phyloP scores from a whole-genome alignment of 2,113 vertebrate species.

The Tenebrosternarchus preto region DNA sequence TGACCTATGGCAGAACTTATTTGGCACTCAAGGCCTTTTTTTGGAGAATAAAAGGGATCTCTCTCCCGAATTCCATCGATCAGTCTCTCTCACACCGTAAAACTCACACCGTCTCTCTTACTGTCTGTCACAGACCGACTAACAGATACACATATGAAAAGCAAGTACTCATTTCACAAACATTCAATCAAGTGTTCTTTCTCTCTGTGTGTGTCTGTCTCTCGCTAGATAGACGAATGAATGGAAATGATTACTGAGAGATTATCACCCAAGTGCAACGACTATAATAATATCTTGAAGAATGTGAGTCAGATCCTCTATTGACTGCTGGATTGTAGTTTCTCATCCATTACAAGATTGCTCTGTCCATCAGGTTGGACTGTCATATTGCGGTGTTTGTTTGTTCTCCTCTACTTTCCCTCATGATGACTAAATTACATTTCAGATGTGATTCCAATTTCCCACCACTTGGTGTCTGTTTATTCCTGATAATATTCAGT shows the following conservation, averaged over 20 bases:
- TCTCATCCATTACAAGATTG: constrained; percentile 4
- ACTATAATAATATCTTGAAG: constrained; percentile 29
- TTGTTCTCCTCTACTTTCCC: not conserved
- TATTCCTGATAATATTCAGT: constrained; percentile 18
- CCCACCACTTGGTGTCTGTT: constrained; percentile 36
- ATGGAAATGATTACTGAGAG: constrained; percentile 17
- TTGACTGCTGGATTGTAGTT: not conserved
- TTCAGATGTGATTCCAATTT: constrained; percentile 33
- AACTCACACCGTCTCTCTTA: too few relatives aligned
- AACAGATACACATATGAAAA: too few relatives aligned
- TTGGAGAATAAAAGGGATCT: constrained; percentile 18
- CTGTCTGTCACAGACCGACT: too few relatives aligned
- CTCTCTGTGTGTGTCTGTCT: not conserved
- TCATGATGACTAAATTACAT: not conserved
- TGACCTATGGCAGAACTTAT: constrained; percentile 52
- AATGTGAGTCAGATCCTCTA: constrained; percentile 29
- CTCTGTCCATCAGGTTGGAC: not conserved
- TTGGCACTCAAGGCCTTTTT: constrained; percentile 27
- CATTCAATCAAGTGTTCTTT: too few relatives aligned
- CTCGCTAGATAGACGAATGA: not conserved
- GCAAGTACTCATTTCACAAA: too few relatives aligned
- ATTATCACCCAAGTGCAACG: constrained; percentile 3
- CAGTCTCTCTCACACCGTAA: too few relatives aligned
- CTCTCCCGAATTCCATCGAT: constrained; percentile 14
- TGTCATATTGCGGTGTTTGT: not conserved